A percentile compares a stretch with the other conserved stretches of the same genome.
Conservation (phyloP, 2,113 vertebrate genomes). For the Nannobrachium achirus region DNA sequence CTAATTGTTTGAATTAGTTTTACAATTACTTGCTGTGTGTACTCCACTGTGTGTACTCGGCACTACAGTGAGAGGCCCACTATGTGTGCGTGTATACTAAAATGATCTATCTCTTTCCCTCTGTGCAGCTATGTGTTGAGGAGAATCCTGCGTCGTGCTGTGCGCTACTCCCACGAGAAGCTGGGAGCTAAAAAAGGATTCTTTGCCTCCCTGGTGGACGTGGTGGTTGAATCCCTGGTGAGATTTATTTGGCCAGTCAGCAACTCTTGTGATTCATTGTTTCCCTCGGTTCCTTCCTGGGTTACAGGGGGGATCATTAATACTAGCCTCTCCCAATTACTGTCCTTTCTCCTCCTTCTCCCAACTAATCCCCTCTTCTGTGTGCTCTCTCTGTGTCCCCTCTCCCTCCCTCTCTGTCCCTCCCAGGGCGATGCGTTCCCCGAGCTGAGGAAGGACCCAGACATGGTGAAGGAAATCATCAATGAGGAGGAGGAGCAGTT, state of each 20-base stretch:
- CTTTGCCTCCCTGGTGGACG: slow-evolving; percentile 93
- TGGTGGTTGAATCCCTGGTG: slow-evolving; percentile 94
- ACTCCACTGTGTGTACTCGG: too few relatives aligned
- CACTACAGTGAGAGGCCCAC: slow-evolving; percentile 23
- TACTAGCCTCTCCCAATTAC: neutral
- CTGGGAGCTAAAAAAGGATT: slow-evolving; percentile 92
- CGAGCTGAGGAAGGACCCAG: slow-evolving; percentile 94
- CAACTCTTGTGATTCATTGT: too few relatives aligned
- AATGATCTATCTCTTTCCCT: neutral
- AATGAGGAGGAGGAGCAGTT: slow-evolving; percentile 97
- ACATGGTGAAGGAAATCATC: slow-evolving; percentile 96
- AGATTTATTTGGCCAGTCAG: slow-evolving; percentile 32
- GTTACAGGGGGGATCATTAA: neutral
- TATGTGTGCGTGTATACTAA: slow-evolving; percentile 2
- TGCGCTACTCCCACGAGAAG: slow-evolving; percentile 96
- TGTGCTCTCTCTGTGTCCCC: neutral
- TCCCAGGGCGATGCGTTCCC: slow-evolving; percentile 93
- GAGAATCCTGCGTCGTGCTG: slow-evolving; percentile 93
- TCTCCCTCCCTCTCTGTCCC: neutral
- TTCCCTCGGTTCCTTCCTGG: too few relatives aligned
- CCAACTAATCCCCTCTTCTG: neutral
- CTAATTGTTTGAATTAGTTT: too few relatives aligned
- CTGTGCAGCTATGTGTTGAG: slow-evolving; percentile 90
- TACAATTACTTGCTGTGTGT: too few relatives aligned
- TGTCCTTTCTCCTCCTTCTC: neutral